phyloP scores from a whole-genome alignment of 2,113 vertebrate genomes.

The Syrmaticus mikado region DNA sequence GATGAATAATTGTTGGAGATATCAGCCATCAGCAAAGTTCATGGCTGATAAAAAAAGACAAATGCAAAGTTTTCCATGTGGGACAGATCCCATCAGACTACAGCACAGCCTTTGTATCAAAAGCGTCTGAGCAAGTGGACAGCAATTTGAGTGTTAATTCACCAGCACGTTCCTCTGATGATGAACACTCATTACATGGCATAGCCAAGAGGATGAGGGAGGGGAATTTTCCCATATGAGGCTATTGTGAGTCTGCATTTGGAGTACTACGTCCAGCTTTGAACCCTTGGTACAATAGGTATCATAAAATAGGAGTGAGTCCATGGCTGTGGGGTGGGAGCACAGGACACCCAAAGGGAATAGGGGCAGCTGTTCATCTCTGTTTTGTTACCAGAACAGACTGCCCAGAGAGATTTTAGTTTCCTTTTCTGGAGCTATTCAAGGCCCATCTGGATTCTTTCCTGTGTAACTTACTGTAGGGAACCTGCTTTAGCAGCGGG shows the following conservation, averaged over 20 bases:
- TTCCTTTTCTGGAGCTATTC: too few species aligned
- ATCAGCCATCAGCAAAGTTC: not conserved
- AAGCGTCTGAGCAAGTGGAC: not conserved
- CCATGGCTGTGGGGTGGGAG: not conserved
- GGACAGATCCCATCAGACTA: not conserved
- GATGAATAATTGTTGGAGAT: not conserved
- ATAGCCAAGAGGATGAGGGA: not conserved
- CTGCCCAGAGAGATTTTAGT: too few species aligned
- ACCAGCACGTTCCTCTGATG: not conserved
- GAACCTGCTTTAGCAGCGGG: too few species aligned
- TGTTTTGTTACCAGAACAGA: too few species aligned
- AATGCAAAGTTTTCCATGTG: not conserved
- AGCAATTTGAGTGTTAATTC: not conserved
- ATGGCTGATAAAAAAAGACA: not conserved
- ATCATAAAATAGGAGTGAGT: not conserved
- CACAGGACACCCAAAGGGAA: not conserved
- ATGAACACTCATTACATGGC: rapidly evolving
- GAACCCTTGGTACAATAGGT: not conserved
- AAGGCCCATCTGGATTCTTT: too few species aligned
- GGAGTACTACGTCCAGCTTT: not conserved
- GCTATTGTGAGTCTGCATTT: not conserved
- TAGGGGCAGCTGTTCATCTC: rapidly evolving
- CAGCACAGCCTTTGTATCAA: not conserved
- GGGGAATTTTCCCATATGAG: not conserved
- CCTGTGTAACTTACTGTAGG: too few species aligned